Percentiles rank a stretch among this genome's conserved stretches.
phyloP scores from a whole-genome alignment of 2,797 vertebrate species.

The Macropus fuliginosus region DNA sequence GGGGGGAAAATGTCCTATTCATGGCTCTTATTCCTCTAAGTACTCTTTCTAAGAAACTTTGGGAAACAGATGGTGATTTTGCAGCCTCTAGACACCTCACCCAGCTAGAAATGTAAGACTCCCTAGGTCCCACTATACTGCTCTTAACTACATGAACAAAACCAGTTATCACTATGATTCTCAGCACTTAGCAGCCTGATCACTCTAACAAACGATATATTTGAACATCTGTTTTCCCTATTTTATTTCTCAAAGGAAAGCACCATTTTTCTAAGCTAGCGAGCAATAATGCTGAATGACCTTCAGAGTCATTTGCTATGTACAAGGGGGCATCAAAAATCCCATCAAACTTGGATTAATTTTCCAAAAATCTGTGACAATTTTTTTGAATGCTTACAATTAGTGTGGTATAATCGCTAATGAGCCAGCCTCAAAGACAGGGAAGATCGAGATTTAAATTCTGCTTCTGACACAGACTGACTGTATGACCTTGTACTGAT shows the following conservation, averaged over 20 bases:
- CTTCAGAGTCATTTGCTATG: not conserved
- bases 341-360: not conserved
- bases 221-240: conserved; percentile 66
- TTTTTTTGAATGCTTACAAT: not conserved
- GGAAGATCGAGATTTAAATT: not conserved
- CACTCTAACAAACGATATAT: conserved; percentile 60
- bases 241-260: conserved; percentile 48
- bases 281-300: not conserved
- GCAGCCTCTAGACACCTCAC: conserved; percentile 44
- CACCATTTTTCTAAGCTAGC: not conserved
- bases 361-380: not conserved
- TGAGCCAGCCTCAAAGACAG: not conserved
- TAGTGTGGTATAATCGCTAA: not conserved
- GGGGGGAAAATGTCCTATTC: not conserved
- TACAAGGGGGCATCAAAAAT: not conserved
- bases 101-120: not conserved
- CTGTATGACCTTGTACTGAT: not conserved
- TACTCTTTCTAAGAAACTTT: not conserved
- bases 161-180: conserved; percentile 66
- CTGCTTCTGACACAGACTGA: not conserved
- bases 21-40: conserved; percentile 14
- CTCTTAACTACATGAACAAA: conserved; percentile 58
- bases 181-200: conserved; percentile 74
- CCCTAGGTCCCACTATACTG: conserved; percentile 24
- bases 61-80: conserved; percentile 41